Conservation (phyloP, 2,888 invertebrate genomes). For the Tenthredo amoena region DNA sequence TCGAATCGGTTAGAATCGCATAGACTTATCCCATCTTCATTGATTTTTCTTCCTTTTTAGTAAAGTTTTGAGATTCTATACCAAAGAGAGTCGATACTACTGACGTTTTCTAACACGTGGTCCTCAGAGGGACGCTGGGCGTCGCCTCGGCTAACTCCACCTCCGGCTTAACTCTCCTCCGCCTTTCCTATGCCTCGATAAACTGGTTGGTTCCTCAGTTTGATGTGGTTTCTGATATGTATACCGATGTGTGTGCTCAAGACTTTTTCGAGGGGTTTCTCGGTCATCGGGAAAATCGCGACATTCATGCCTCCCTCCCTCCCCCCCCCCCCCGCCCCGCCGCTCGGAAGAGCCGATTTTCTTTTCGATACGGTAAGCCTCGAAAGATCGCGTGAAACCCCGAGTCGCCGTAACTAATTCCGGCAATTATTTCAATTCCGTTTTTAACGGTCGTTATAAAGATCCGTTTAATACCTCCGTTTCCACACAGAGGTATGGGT, state of each 20-base stretch:
- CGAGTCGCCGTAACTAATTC: neutral
- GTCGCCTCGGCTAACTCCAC: constrained; percentile 50
- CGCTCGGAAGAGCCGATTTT: too few relatives aligned
- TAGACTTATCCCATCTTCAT: neutral
- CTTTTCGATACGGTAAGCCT: too few relatives aligned
- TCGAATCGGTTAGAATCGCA: neutral
- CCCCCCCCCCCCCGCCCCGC: too few relatives aligned
- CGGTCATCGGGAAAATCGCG: neutral
- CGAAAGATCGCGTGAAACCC: neutral
- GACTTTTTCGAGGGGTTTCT: neutral
- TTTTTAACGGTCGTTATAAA: constrained; percentile 8
- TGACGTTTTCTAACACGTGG: constrained; percentile 68
- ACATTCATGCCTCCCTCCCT: too few relatives aligned
- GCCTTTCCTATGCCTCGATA: constrained; percentile 28
- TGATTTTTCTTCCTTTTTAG: neutral
- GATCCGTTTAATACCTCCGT: constrained; percentile 22
- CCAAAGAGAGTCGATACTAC: neutral
- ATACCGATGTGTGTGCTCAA: neutral
- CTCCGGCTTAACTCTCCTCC: constrained; percentile 28
- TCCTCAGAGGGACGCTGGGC: constrained; percentile 65
- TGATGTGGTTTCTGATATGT: neutral
- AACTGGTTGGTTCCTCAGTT: constrained; percentile 26
- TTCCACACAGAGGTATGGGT: neutral
- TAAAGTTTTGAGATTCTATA: neutral
- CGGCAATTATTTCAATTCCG: constrained; percentile 4